Percentiles rank a stretch among this genome's conserved stretches.
These are phyloP conservation scores for Cheilosia impressa DNA, from an alignment of 2,888 invertebrate genomes.

Conservation along the genomic window DNA sequence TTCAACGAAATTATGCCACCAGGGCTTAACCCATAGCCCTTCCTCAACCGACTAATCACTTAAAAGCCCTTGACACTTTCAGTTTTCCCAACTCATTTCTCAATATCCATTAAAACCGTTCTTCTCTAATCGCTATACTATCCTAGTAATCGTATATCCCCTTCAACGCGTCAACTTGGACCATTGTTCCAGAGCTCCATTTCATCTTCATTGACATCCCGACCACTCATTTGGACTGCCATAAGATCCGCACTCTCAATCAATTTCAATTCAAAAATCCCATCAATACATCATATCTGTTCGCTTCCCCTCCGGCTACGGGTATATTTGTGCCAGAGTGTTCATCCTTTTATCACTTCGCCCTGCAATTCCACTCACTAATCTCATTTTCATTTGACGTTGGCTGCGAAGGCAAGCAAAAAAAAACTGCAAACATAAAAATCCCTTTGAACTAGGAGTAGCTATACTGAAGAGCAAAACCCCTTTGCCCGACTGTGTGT, in stretches of 20 bases:
- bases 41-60: too few species aligned
- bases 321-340: not conserved
- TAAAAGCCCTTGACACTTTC: not conserved
- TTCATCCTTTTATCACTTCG: conserved; percentile 24
- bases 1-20: too few species aligned
- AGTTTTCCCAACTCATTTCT: not conserved
- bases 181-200: not conserved
- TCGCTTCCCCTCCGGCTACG: not conserved
- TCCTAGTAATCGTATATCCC: too few species aligned
- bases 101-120: not conserved
- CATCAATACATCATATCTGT: conserved; percentile 13
- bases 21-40: too few species aligned
- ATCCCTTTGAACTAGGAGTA: conserved; percentile 36
- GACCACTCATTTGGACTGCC: not conserved
- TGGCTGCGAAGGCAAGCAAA: not conserved
- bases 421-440: conserved; percentile 1
- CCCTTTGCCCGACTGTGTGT: not conserved
- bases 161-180: not conserved
- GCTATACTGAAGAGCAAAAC: conserved; percentile 14
- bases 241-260: not conserved
- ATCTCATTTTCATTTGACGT: conserved; percentile 44
- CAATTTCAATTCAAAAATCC: conserved; percentile 20
- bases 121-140: not conserved
- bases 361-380: conserved; percentile 25
- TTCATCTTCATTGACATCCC: not conserved